Conservation (phyloP, 2,888 invertebrate species). For the Norana najaformis region DNA sequence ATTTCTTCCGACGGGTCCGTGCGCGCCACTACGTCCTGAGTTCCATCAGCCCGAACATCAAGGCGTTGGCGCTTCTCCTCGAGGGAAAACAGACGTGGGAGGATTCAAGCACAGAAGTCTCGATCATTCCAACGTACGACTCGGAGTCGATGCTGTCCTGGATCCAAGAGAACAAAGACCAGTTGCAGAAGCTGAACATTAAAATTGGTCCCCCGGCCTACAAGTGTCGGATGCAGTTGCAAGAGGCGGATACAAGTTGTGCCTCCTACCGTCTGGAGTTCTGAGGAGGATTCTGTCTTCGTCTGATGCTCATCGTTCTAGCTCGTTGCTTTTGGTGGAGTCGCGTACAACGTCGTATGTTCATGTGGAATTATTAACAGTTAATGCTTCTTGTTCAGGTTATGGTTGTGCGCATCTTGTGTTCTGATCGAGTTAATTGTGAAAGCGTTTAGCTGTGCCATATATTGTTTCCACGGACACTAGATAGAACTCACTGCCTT, state of each 20-base stretch:
- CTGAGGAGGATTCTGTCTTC: conserved; percentile 64
- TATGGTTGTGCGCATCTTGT: conserved; percentile 5
- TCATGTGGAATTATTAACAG: not conserved
- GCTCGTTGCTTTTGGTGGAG: too few species aligned
- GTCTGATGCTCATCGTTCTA: not conserved
- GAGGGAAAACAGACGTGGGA: conserved; percentile 97
- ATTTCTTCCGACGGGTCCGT: conserved; percentile 89
- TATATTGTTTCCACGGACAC: not conserved
- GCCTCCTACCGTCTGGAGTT: conserved; percentile 96
- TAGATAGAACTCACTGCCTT: conserved; percentile 13
- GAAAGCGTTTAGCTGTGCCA: not conserved
- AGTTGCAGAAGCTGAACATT: conserved; percentile 80
- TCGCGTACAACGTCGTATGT: too few species aligned
- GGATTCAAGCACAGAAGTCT: conserved; percentile 80
- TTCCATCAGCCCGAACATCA: conserved; percentile 87
- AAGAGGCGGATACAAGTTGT: conserved; percentile 88
- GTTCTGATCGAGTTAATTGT: not conserved
- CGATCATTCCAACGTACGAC: conserved; percentile 95
- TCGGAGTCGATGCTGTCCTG: conserved; percentile 93
- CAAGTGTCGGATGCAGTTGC: conserved; percentile 92
- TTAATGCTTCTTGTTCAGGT: not conserved
- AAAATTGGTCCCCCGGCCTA: conserved; percentile 94
- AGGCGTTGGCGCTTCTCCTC: conserved; percentile 87
- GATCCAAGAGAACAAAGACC: conserved; percentile 93
- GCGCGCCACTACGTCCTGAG: conserved; percentile 95